These are phyloP conservation scores for Callitettix versicolor DNA, from an alignment of 1,140 invertebrate species.

Conservation along the genomic window DNA sequence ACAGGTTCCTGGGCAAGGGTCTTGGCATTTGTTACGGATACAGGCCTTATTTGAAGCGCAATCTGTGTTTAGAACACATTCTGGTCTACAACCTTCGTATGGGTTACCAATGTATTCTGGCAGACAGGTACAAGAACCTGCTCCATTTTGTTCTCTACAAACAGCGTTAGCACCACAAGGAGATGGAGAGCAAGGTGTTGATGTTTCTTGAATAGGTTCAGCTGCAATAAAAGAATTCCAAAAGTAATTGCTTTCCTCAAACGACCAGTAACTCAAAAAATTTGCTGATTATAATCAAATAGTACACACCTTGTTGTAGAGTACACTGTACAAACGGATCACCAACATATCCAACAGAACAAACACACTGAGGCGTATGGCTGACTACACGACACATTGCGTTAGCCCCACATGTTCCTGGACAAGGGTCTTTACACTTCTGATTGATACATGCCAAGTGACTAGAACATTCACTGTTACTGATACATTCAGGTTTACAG, in stretches of 20 bases:
- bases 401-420: constrained; percentile 46
- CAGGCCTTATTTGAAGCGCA: constrained; percentile 56
- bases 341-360: constrained; percentile 32
- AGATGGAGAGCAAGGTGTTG: constrained; percentile 55
- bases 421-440: constrained; percentile 51
- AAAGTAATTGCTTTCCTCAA: constrained; percentile 9
- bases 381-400: constrained; percentile 42
- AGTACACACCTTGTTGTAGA: neutral
- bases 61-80: constrained; percentile 56
- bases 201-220: constrained; percentile 25
- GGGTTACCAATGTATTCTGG: constrained; percentile 42
- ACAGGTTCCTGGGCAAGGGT: constrained; percentile 51
- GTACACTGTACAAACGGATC: constrained; percentile 30
- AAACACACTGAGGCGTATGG: constrained; percentile 46
- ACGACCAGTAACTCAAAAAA: no score
- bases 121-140: constrained; percentile 46
- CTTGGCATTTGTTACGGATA: constrained; percentile 52
- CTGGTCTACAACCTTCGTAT: constrained; percentile 48
- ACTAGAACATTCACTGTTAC: constrained; percentile 48
- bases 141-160: constrained; percentile 65
- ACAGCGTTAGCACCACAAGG: constrained; percentile 71
- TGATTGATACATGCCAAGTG: constrained; percentile 51
- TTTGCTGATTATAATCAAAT: neutral
- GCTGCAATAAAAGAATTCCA: constrained; percentile 22
- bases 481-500: constrained; percentile 52